These are phyloP conservation scores for Acleris cristana DNA, from an alignment of 2,888 invertebrate genomes.

Conservation along the genomic window DNA sequence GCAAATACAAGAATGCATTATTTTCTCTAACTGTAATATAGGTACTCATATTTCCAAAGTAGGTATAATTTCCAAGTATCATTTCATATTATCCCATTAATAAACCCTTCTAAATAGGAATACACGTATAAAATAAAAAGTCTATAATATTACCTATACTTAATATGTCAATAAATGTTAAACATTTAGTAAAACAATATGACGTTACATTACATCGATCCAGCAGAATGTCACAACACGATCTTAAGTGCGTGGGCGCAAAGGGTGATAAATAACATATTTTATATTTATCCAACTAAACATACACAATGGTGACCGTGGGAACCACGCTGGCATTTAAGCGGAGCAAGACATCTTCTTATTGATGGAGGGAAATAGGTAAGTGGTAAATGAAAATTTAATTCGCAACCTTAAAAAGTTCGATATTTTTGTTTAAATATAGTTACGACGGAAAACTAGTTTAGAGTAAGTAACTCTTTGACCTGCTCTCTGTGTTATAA, in stretches of 20 bases:
- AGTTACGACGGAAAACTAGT: too few species aligned
- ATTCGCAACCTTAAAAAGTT: neutral
- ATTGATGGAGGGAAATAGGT: constrained; percentile 13
- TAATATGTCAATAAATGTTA: neutral
- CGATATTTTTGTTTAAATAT: too few species aligned
- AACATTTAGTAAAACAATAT: neutral
- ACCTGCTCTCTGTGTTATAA: too few species aligned
- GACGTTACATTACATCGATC: constrained; percentile 3
- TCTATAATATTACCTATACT: too few species aligned
- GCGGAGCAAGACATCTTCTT: constrained; percentile 37
- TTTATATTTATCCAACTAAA: constrained; percentile 69
- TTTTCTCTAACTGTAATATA: too few species aligned
- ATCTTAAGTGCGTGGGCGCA: constrained; percentile 16
- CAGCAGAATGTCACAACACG: constrained; percentile 16
- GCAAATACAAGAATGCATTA: too few species aligned
- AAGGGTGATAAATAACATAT: constrained; percentile 50
- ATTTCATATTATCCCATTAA: too few species aligned
- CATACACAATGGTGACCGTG: constrained; percentile 65
- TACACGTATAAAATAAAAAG: too few species aligned
- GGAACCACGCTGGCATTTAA: constrained; percentile 68
- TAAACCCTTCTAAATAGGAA: too few species aligned
- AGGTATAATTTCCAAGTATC: too few species aligned
- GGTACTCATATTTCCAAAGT: too few species aligned
- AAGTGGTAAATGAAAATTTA: neutral
- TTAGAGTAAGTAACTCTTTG: too few species aligned